Evolutionary conservation across 1,140 invertebrate species (phyloP), one percentile per base, ranked within the genome.

Genomic region (Drosophila virilis): DNA sequence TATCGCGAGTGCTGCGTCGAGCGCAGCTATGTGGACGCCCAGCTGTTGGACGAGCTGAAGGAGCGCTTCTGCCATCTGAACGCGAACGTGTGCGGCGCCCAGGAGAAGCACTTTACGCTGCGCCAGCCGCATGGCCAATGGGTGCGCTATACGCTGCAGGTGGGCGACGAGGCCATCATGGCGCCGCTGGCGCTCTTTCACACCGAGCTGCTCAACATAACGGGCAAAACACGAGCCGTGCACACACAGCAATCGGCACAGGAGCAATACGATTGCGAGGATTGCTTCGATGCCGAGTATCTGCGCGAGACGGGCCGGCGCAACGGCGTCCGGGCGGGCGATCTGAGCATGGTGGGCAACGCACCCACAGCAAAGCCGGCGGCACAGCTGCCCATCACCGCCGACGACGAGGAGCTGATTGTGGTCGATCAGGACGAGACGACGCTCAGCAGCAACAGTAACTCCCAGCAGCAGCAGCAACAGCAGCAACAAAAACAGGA

Each of bases 271-370:
- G 97, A 98, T 91, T 95, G 97, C 5, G 97, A 98, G 93, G 98
- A 99, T 93, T 97, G 97, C 8, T 97, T 98, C 92, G 98, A 99
- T 94, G 97, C 97, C 51, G 96, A 96, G 91, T 99, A 98, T 91
- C 93, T 99, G 4, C 93, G 96, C 80, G 97, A 98, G 93, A 98
- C 97, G 1, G 96, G 96, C 67, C 65, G 90, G 0, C 78, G 83
- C 15, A 91, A 90, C 32, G 97, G 95, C 92, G 96, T 95, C 81
- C 94, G 92, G 92, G 92, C 94, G 28, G 94, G 57, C 0, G 82
- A 86, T 8, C 94, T 91, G 74, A 93, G 80, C 68, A 92, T 92
- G 12, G 8, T 90, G 81, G 65, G 78, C 17, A 89, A 72, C 13
- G 92, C 59, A 13, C 2, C 50, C 13, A 12, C 28, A 91, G 78